phyloP scores from a whole-genome alignment of 1,140 invertebrate genomes.

The Diorhabda elongata region DNA sequence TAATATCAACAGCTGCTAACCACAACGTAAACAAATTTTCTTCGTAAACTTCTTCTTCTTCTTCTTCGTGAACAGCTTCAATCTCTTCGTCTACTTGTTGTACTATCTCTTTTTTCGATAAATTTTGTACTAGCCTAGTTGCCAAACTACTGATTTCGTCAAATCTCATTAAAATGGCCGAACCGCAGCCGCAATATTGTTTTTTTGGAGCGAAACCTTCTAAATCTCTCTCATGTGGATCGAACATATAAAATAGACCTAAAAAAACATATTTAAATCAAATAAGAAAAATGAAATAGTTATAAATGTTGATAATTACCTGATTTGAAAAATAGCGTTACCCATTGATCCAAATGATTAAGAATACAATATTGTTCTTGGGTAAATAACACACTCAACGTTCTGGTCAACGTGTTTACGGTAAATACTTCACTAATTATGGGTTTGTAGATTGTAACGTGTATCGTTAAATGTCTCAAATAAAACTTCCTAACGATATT shows the following conservation, averaged over 20 bases:
- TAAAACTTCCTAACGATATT: conserved; percentile 37
- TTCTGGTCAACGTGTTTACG: conserved; percentile 20
- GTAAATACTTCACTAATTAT: conserved; percentile 30
- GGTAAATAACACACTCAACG: conserved; percentile 37
- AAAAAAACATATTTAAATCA: not conserved
- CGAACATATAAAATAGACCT: conserved; percentile 41
- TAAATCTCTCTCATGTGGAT: conserved; percentile 38
- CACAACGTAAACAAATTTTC: conserved; percentile 23
- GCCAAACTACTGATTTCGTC: conserved; percentile 22
- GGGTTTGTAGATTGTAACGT: conserved; percentile 39
- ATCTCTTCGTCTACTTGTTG: not conserved
- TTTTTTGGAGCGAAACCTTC: conserved; percentile 21
- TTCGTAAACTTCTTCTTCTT: not conserved
- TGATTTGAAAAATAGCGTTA: conserved; percentile 38
- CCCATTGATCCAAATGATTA: conserved; percentile 24
- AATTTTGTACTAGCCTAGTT: conserved; percentile 30
- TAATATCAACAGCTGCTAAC: conserved; percentile 18
- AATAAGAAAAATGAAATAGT: not conserved
- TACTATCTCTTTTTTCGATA: conserved; percentile 30
- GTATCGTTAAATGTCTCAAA: conserved; percentile 25
- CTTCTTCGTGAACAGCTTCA: not conserved
- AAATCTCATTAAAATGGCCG: conserved; percentile 26
- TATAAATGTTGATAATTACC: not conserved
- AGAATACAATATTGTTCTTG: conserved; percentile 40
- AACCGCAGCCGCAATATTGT: conserved; percentile 10